A percentile compares a stretch with the other conserved stretches of the same genome.
phyloP scores from a whole-genome alignment of 2,797 vertebrate species.

The Psittacula derbiana region DNA sequence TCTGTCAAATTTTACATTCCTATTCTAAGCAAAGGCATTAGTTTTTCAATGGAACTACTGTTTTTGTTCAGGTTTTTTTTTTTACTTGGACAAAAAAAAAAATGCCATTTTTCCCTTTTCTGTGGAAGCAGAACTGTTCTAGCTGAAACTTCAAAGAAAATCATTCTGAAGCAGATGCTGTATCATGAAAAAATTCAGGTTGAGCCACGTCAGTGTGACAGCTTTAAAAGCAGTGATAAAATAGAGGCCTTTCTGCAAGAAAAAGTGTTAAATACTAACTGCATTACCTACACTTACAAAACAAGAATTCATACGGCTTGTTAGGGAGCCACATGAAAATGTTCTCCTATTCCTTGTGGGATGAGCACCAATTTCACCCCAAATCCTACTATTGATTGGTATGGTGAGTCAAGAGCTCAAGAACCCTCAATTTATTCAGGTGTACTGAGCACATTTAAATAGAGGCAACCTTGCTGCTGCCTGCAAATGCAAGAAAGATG shows the following conservation, averaged over 20 bases:
- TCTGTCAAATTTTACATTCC: not conserved
- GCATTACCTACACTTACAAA: not conserved
- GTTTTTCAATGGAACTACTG: not conserved
- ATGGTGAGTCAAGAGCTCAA: not conserved
- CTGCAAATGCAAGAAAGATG: not conserved
- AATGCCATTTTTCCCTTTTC: not conserved
- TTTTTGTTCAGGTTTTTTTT: not conserved
- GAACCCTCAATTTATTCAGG: not conserved
- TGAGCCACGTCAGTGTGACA: not conserved
- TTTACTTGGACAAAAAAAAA: not conserved
- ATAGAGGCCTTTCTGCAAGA: not conserved
- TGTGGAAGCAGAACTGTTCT: not conserved
- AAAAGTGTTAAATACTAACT: not conserved
- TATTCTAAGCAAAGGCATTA: not conserved
- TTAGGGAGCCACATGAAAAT: not conserved
- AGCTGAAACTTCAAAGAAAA: conserved; percentile 34
- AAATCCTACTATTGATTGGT: not conserved
- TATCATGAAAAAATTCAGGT: conserved; percentile 12
- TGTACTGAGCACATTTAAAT: not conserved
- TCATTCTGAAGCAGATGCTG: not conserved
- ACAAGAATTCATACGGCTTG: not conserved
- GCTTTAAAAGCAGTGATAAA: not conserved
- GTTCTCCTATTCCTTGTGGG: not conserved
- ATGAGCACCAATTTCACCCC: not conserved
- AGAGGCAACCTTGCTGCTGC: not conserved